phyloP scores from a whole-genome alignment of 2,113 vertebrate species.

The Electrona antarctica region DNA sequence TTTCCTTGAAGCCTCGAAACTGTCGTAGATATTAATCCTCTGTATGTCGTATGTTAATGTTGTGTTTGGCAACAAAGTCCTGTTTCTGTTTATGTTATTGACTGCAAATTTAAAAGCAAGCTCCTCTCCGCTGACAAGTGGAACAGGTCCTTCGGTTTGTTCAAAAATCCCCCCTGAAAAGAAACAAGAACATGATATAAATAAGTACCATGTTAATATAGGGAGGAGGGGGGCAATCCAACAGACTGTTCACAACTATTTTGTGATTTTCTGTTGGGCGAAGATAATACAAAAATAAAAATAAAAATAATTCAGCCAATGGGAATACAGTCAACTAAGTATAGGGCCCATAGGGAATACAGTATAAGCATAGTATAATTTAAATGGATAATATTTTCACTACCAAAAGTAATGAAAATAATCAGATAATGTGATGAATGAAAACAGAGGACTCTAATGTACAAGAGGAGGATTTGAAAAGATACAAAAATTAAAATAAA shows the following conservation, averaged over 20 bases:
- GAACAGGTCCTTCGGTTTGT: slow-evolving; percentile 89
- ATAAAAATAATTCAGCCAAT: background rate
- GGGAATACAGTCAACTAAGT: no score
- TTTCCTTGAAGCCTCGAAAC: slow-evolving; percentile 98
- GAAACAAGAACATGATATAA: slow-evolving; percentile 35
- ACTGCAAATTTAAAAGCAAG: slow-evolving; percentile 98
- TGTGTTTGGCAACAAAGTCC: slow-evolving; percentile 96
- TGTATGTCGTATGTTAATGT: slow-evolving; percentile 98
- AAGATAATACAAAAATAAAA: slow-evolving; percentile 16
- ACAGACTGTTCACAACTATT: slow-evolving; percentile 23
- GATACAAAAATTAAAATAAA: no score
- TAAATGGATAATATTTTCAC: no score
- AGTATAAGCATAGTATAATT: no score
- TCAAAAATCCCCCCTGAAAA: slow-evolving; percentile 96
- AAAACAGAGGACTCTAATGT: no score
- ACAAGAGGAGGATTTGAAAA: no score
- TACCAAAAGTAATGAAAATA: no score
- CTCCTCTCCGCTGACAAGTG: slow-evolving; percentile 93
- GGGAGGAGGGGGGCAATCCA: slow-evolving; percentile 20
- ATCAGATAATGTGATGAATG: no score
- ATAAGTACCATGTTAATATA: background rate
- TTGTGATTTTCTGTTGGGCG: no score
- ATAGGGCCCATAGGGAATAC: no score
- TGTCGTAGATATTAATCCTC: slow-evolving; percentile 99
- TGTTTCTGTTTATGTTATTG: slow-evolving; percentile 98